Evolutionary conservation across 2,113 vertebrate species (phyloP).

Genomic region (Piaya cayana): DNA sequence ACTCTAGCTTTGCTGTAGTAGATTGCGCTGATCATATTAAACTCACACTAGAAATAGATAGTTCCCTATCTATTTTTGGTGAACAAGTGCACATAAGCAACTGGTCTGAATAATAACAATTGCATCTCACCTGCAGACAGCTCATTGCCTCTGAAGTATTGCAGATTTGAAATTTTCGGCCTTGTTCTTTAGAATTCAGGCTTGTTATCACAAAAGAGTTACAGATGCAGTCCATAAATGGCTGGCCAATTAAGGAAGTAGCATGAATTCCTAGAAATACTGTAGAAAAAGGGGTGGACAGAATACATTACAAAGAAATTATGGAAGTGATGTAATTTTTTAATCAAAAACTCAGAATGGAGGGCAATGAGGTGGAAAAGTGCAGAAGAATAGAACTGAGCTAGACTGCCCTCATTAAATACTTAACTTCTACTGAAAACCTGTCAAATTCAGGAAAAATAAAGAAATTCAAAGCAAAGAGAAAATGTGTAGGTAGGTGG

Average conservation of each 20-base stretch:
- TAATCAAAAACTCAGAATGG: not conserved
- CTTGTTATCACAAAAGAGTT: not conserved
- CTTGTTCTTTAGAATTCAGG: constrained; percentile 9
- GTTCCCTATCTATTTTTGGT: not conserved
- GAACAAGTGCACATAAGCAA: not conserved
- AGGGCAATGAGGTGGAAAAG: not conserved
- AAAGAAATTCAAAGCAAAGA: not conserved
- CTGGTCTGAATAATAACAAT: not conserved
- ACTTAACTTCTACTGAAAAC: not conserved
- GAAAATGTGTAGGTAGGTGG: not conserved
- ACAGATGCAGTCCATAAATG: not conserved
- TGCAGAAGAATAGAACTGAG: not conserved
- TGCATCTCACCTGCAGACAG: not conserved
- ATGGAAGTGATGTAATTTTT: not conserved
- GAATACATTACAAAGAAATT: not conserved
- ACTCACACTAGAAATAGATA: not conserved
- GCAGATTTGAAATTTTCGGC: not conserved
- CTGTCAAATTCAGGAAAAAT: not conserved
- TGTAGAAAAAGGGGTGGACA: not conserved
- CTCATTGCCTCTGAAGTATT: not conserved
- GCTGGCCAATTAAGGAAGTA: not conserved
- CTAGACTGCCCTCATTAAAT: not conserved
- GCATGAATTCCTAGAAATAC: not conserved
- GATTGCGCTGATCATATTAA: not conserved
- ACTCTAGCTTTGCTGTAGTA: not conserved